phyloP scores from a whole-genome alignment of 1,140 invertebrate genomes.

The Dinoponera quadriceps region DNA sequence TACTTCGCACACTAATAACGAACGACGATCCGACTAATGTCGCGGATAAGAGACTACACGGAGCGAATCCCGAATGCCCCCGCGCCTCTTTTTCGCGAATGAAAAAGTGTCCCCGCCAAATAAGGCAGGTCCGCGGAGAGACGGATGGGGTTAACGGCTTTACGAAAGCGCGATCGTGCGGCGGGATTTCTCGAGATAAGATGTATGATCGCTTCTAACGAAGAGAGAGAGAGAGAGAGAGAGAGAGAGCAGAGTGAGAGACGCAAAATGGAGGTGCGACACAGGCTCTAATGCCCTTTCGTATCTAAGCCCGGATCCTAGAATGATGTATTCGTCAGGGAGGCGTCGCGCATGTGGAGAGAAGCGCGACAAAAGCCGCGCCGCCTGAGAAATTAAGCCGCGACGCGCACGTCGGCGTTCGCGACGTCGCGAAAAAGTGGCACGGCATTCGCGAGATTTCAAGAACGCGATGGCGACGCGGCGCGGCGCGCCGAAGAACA shows the following conservation, averaged over 20 bases:
- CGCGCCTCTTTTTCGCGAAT: background rate
- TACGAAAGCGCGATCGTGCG: conserved; percentile 44
- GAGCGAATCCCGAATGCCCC: background rate
- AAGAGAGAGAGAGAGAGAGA: background rate
- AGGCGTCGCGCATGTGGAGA: background rate
- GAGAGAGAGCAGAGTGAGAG: too few species aligned
- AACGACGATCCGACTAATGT: background rate
- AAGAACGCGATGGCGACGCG: conserved; percentile 65
- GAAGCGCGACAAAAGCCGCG: background rate
- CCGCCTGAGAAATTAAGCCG: conserved; percentile 21
- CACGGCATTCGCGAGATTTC: conserved; percentile 66
- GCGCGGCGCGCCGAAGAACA: conserved; percentile 61
- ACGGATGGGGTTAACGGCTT: conserved; percentile 26
- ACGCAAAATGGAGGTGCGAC: conserved; percentile 1
- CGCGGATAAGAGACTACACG: background rate
- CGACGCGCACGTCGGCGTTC: conserved; percentile 1
- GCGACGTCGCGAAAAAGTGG: conserved; percentile 39
- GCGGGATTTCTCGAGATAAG: conserved; percentile 37
- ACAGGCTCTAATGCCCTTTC: conserved; percentile 24
- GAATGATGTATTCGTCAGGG: background rate
- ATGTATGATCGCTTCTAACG: conserved; percentile 29
- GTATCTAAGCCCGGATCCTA: conserved; percentile 11
- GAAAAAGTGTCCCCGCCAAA: background rate
- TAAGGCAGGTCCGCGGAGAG: conserved; percentile 10
- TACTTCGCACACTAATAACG: too few species aligned